Base-by-base conservation (phyloP, 2,888 invertebrate species). In the Oscheius sp. region DNA sequence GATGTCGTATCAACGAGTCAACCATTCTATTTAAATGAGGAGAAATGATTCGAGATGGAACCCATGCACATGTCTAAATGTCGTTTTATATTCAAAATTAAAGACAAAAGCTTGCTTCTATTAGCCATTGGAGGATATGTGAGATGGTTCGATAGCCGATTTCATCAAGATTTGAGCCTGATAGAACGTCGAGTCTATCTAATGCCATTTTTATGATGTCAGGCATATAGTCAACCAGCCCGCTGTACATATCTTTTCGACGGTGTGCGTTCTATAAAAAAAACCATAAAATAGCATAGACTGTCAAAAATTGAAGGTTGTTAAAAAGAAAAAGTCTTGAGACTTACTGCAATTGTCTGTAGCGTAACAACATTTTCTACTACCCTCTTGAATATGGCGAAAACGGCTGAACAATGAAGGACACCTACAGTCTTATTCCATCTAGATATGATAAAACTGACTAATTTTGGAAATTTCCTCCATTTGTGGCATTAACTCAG, bases 401-500 rank as follows among this genome's bases (percentile, higher is more conserved):
- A 69, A 4, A 64, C 63, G 17, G 64, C 42, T 1, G 63, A 23
- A 34, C 64, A 52, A 29, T 69, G 69, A 17, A 61, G 23, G 23
- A 27, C 20, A 27, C 66, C 66, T 66, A 55, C 8, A 37, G 37
- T 37, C 8, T 37, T 8, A 37, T 46, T 8, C 37, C 37, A 12
- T 12, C 23, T 58, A 50, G 23, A 23, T 50, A 20, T 5, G 55
- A 48, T 6, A 48, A 20, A 55, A 15, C 15, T 37, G 20, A 69
- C 69, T 48, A 1, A 50, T 50, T 12, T 52, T 45, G 33, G 50
- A 50, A 20, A 69, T 64, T 17, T 33, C 31, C n/a, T 46, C 53
- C 55, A 80, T 68, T 34, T 79, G 71, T 12, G 68, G 58, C 10
- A 75, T 65, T 20, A 81, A 48, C 12, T 81, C 80, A 0, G 73